Percentiles rank a stretch among this genome's conserved stretches.
phyloP scores from a whole-genome alignment of 2,113 vertebrate species.

The Campylomormyrus tamandua region DNA sequence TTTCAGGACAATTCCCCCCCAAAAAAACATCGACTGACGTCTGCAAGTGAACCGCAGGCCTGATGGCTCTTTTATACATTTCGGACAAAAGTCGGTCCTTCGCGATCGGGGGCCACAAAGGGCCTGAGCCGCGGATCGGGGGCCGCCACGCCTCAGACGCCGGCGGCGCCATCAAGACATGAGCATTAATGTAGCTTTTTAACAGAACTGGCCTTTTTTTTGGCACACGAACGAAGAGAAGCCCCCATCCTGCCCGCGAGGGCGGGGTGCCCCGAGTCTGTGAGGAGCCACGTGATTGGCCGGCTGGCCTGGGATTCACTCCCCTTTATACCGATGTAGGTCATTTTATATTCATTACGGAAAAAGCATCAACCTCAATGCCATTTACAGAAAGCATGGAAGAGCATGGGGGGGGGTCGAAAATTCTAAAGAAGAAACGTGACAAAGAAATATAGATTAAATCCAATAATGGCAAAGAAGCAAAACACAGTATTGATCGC shows the following conservation, averaged over 20 bases:
- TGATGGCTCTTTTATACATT: slow-evolving; percentile 75
- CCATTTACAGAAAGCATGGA: slow-evolving; percentile 61
- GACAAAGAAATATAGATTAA: slow-evolving; percentile 98
- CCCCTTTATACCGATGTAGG: slow-evolving; percentile 75
- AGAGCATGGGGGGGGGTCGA: slow-evolving; percentile 32
- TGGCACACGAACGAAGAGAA: slow-evolving; percentile 64
- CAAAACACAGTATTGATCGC: slow-evolving; percentile 91
- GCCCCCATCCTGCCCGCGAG: slow-evolving; percentile 66
- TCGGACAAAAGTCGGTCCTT: slow-evolving; percentile 64
- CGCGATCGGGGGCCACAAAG: slow-evolving; percentile 78
- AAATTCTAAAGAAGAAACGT: slow-evolving; percentile 70
- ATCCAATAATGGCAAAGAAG: slow-evolving; percentile 69
- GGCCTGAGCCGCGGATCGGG: slow-evolving; percentile 69
- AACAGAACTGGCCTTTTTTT: slow-evolving; percentile 76
- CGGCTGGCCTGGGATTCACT: slow-evolving; percentile 53
- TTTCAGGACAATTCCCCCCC: slow-evolving; percentile 64
- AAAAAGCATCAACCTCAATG: slow-evolving; percentile 68
- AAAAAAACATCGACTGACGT: slow-evolving; percentile 64
- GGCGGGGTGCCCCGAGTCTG: slow-evolving; percentile 63
- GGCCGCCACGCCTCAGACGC: slow-evolving; percentile 74
- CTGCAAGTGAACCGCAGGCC: slow-evolving; percentile 53
- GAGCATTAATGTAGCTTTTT: slow-evolving; percentile 80
- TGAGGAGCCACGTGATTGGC: slow-evolving; percentile 72
- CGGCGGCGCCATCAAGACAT: slow-evolving; percentile 80
- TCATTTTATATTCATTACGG: slow-evolving; percentile 74